Evolutionary conservation across 2,113 vertebrate species (phyloP), one percentile per base, ranked within the genome.

Genomic region (Tylochromis polylepis): DNA sequence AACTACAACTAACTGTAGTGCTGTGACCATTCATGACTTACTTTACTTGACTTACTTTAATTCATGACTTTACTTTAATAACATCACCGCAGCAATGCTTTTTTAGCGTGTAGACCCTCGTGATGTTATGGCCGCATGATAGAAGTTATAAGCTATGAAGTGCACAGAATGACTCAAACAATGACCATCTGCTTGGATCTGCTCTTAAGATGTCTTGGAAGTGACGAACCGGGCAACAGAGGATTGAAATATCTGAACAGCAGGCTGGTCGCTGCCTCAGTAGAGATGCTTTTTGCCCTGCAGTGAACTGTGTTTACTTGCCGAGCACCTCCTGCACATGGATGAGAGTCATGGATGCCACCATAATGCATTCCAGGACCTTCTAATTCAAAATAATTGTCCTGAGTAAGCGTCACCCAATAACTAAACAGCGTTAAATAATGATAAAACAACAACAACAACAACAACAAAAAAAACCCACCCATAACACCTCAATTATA

Each of bases 51-150:
- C n/a, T n/a, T n/a, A n/a, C n/a, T n/a, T n/a, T n/a, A n/a, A n/a
- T n/a, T n/a, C n/a, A n/a, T n/a, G n/a, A n/a, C n/a, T n/a, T n/a
- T n/a, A n/a, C n/a, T n/a, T n/a, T n/a, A n/a, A n/a, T n/a, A 29
- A 75, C 29, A 24, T 29, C 79, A 53, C 16, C 18, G 29, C 16
- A 51, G 60, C 24, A 8, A n/a, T 8, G 11, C 27, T 8, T 38
- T 29, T 12, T n/a, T 49, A 58, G 43, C 0, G 10, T 65, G 12
- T 22, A 12, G n/a, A 53, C 6, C 36, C 3, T 36, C 0, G 8
- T 59, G 38, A 20, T 27, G 31, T 22, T 24, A 24, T 24, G 22
- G 36, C 15, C 2, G 0, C 53, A 22, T 24, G n/a, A 79, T 15
- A 56, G 51, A 20, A n/a, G 38, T 15, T 86, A 31, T 2, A 11